Percentiles rank a stretch among this genome's conserved stretches.
Conservation (phyloP, 2,888 invertebrate genomes). For the Dicycla oo region DNA sequence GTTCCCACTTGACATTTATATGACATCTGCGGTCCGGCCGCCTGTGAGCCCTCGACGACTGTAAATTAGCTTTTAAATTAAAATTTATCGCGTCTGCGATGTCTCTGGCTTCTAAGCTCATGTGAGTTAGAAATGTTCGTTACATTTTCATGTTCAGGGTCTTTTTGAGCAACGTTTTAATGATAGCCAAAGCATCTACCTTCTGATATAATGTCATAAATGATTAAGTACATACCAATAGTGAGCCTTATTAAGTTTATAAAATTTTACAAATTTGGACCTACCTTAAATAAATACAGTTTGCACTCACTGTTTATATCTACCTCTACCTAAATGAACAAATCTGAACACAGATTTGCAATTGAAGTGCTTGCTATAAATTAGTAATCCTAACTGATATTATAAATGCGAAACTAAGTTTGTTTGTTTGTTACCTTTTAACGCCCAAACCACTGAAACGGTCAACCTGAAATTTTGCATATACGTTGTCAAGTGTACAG, state of each 20-base stretch:
- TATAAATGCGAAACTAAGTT: too few species aligned
- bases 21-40: slow-evolving; percentile 42
- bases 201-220: not conserved
- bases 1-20: slow-evolving; percentile 52
- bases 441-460: too few species aligned
- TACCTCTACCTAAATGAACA: not conserved
- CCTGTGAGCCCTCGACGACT: not conserved
- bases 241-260: not conserved
- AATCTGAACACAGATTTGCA: not conserved
- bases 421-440: too few species aligned
- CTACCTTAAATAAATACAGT: not conserved
- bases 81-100: slow-evolving; percentile 13
- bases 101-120: slow-evolving; percentile 5
- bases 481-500: too few species aligned
- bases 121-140: not conserved
- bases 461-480: too few species aligned
- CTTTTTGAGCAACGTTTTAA: not conserved
- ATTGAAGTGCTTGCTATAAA: not conserved
- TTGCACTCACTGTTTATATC: not conserved
- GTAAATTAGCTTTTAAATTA: slow-evolving; percentile 48
- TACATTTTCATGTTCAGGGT: not conserved
- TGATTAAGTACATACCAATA: not conserved
- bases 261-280: not conserved
- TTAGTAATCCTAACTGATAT: too few species aligned
- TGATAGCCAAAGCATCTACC: too few species aligned